These are phyloP conservation scores for Trimorus sp. DNA, from an alignment of 2,888 invertebrate species.

Conservation along the genomic window DNA sequence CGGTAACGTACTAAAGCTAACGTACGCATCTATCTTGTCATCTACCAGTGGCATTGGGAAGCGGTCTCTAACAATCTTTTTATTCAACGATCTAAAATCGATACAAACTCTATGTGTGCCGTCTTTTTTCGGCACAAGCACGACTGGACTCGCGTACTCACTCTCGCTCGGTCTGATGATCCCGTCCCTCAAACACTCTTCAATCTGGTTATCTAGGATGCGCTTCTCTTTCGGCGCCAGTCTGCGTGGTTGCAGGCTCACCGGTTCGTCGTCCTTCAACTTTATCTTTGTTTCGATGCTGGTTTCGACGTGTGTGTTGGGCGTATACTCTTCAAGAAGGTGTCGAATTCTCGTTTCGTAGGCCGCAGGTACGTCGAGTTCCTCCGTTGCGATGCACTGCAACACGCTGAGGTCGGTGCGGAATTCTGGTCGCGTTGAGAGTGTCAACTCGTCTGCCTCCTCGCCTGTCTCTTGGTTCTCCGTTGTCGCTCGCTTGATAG, in stretches of 20 bases:
- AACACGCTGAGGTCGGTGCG: not conserved
- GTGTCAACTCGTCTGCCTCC: no score
- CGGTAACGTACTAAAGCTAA: not conserved
- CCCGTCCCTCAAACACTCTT: not conserved
- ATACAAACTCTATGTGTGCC: not conserved
- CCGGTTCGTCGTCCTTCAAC: conserved; percentile 64
- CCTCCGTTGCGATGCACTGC: not conserved
- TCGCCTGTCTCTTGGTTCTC: not conserved
- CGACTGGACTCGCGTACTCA: conserved; percentile 2
- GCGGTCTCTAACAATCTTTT: conserved; percentile 11
- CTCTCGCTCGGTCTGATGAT: conserved; percentile 5
- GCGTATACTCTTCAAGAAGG: conserved; percentile 1
- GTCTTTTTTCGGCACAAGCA: conserved; percentile 4
- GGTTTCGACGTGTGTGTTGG: not conserved
- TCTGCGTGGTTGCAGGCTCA: conserved; percentile 50
- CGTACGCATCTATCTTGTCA: conserved; percentile 9
- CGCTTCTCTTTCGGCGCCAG: conserved; percentile 64
- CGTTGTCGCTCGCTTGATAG: not conserved
- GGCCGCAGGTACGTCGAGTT: not conserved
- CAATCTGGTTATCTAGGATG: not conserved
- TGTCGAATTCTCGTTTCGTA: conserved; percentile 15
- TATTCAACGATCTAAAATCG: conserved; percentile 5
- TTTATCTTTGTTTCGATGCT: conserved; percentile 69
- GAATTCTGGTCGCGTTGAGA: no score
- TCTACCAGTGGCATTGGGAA: conserved; percentile 7